Conservation (phyloP, 2,888 invertebrate species). For the Synergus japonicus region DNA sequence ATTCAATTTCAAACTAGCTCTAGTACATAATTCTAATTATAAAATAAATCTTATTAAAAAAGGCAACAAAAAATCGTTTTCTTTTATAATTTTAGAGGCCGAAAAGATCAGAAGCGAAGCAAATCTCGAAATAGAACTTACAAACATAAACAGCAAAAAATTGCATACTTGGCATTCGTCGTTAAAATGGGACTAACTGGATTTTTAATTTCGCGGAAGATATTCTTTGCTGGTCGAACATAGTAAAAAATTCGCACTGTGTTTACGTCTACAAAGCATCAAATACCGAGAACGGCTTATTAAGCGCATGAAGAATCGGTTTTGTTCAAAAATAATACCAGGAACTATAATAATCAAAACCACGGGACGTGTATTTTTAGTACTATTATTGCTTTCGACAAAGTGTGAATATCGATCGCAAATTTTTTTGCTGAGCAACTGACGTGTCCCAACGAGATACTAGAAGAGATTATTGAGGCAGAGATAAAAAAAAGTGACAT, state of each 20-base stretch:
- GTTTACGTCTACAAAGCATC: neutral
- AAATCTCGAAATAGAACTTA: neutral
- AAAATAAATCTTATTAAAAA: neutral
- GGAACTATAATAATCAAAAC: neutral
- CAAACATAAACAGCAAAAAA: neutral
- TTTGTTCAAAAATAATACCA: conserved; percentile 1
- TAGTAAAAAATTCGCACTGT: neutral
- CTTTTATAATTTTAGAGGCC: neutral
- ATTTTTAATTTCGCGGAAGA: conserved; percentile 1
- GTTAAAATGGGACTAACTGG: neutral
- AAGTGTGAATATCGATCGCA: neutral
- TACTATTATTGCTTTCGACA: neutral
- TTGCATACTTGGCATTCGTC: neutral
- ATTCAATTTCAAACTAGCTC: too few relatives aligned
- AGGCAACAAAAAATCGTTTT: neutral
- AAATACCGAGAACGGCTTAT: conserved; percentile 7
- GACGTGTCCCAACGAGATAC: neutral
- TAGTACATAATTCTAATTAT: too few relatives aligned
- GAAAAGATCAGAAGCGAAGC: neutral
- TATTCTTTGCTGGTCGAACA: neutral
- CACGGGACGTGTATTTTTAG: neutral
- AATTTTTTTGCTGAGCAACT: neutral
- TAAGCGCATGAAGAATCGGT: neutral
- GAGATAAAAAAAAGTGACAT: neutral
- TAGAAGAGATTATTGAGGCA: neutral